These are phyloP conservation scores for Athrips mouffetella DNA, from an alignment of 2,888 invertebrate species.

Conservation along the genomic window DNA sequence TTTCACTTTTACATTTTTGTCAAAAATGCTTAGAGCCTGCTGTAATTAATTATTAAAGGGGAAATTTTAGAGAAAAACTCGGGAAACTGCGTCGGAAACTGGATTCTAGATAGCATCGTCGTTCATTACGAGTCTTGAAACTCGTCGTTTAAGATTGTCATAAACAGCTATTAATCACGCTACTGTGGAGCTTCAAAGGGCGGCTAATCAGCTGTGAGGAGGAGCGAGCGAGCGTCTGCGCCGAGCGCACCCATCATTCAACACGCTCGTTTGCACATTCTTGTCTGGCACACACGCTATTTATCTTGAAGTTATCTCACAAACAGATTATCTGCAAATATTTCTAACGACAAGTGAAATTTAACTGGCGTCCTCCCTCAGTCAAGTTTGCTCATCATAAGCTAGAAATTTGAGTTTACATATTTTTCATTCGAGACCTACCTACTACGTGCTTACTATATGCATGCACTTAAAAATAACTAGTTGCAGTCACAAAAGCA, in stretches of 20 bases:
- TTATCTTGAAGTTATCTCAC: slow-evolving; percentile 49
- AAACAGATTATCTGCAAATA: slow-evolving; percentile 30
- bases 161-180: slow-evolving; percentile 69
- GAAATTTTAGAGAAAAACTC: too few relatives aligned
- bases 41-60: too few relatives aligned
- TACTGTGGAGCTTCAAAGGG: slow-evolving; percentile 64
- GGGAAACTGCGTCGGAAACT: too few relatives aligned
- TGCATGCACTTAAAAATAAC: too few relatives aligned
- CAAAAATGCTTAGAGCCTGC: too few relatives aligned
- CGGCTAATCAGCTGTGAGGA: slow-evolving; percentile 71
- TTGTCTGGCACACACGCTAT: slow-evolving; percentile 51
- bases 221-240: slow-evolving; percentile 48
- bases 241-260: slow-evolving; percentile 50
- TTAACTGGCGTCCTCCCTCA: neutral
- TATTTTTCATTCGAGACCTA: too few relatives aligned
- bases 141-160: slow-evolving; percentile 55
- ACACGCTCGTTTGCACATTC: slow-evolving; percentile 60
- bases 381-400: too few relatives aligned
- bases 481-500: neutral
- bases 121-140: slow-evolving; percentile 6
- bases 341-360: neutral
- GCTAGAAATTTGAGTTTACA: too few relatives aligned
- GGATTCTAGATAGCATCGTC: too few relatives aligned
- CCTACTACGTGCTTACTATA: too few relatives aligned
- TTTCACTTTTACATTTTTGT: too few relatives aligned